Percentiles rank a stretch among this genome's conserved stretches.
phyloP scores from a whole-genome alignment of 2,888 invertebrate species.

The Desoria tigrina region DNA sequence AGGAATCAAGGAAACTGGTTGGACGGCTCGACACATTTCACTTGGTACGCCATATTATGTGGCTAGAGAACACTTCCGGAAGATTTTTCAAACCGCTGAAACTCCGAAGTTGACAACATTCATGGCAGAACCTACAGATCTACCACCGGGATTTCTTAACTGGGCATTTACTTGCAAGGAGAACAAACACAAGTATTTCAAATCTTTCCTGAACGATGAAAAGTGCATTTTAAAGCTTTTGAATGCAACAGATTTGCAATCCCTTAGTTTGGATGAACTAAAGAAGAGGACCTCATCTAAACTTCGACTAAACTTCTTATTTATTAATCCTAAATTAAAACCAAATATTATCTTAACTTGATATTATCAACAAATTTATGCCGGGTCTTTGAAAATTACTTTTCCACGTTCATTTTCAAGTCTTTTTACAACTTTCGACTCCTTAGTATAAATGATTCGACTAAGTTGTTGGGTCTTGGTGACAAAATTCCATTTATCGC shows the following conservation, averaged over 20 bases:
- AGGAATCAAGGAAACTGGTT: not conserved
- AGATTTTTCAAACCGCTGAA: not conserved
- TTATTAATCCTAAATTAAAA: too few relatives aligned
- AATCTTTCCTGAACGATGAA: not conserved
- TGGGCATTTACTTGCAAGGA: conserved; percentile 4
- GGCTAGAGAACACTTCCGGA: not conserved
- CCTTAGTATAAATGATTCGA: too few relatives aligned
- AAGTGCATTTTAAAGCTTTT: not conserved
- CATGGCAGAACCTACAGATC: not conserved
- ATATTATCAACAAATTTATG: too few relatives aligned
- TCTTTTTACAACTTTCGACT: too few relatives aligned
- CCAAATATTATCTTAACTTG: too few relatives aligned
- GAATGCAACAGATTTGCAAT: not conserved
- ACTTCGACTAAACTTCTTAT: too few relatives aligned
- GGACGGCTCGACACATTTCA: not conserved
- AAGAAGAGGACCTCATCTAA: conserved; percentile 66
- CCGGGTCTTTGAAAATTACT: too few relatives aligned
- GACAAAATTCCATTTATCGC: too few relatives aligned
- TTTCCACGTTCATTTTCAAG: too few relatives aligned
- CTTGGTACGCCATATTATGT: not conserved
- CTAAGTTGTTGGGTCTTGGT: too few relatives aligned
- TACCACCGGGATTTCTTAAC: not conserved
- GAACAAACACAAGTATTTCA: not conserved
- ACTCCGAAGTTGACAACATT: not conserved
- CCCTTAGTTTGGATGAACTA: not conserved